Evolutionary conservation across 2,113 vertebrate species (phyloP).

Genomic region (Protobothrops mucrosquamatus): DNA sequence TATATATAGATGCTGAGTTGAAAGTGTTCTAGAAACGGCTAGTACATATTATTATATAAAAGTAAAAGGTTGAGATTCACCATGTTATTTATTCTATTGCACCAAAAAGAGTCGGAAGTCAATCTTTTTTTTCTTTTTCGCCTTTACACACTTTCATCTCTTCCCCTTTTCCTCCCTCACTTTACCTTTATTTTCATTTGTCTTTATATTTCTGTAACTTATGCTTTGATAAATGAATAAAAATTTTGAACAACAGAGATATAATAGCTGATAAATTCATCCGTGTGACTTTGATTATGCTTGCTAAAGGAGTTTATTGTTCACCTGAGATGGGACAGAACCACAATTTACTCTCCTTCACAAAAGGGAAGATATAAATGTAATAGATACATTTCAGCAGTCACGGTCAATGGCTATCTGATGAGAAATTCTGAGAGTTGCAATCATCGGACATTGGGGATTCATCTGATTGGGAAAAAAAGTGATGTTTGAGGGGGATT

Average conservation of each 20-base stretch:
- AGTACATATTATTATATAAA: background rate
- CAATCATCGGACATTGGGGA: background rate
- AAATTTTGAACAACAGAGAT: background rate
- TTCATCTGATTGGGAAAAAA: background rate
- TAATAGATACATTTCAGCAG: background rate
- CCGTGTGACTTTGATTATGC: background rate
- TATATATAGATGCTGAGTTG: slow-evolving; percentile 15
- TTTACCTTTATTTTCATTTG: background rate
- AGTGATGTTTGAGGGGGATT: background rate
- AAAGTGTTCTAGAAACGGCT: background rate
- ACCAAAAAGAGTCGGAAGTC: background rate
- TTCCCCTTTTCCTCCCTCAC: background rate
- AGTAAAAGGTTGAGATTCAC: too few relatives aligned
- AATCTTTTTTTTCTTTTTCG: background rate
- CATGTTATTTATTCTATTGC: background rate
- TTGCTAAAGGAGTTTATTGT: background rate
- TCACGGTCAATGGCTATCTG: background rate
- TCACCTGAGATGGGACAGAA: background rate
- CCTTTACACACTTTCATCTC: background rate
- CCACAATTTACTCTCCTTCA: background rate
- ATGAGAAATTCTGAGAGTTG: background rate
- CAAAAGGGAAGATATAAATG: background rate
- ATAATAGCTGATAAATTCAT: background rate
- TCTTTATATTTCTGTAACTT: background rate
- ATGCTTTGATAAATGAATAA: background rate